Evolutionary conservation across 2,888 invertebrate genomes (phyloP), one percentile per base, ranked within the genome.

Genomic region (Leucophora obtusa): DNA sequence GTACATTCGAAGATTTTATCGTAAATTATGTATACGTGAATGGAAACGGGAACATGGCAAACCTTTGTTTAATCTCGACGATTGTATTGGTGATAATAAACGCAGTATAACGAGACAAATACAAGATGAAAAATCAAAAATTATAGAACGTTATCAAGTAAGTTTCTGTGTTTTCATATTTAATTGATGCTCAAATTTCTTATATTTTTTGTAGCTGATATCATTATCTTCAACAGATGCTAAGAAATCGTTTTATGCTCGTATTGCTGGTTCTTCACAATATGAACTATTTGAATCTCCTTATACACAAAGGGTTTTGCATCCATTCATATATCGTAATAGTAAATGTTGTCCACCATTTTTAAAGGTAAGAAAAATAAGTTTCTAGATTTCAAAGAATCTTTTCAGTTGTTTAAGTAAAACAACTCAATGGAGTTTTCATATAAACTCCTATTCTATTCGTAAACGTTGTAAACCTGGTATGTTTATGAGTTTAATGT

Each of bases 271-370:
- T 0, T 88, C 89, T 76, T 89, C 90, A 28, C 92, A 92, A 80
- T 90, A 92, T 21, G 89, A 92, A 54, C 87, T 92, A 14, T 93
- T 95, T 86, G 92, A 94, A 73, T 95, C 95, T 35, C 92, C 94
- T 0, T 93, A 94, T 87, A 94, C 94, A 6, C 93, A 93, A 82
- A 93, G 94, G 68, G 89, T 93, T 69, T 92, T 98, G 72, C 95
- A 96, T 89, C 97, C 97, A 0, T 97, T 94, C 89, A 97, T 98
- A 83, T 92, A 95, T 82, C 91, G 96, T 84, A 96, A 97, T 87
- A 87, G 89, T 8, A 91, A 92, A 79, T 92, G 93, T 17, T 90
- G 87, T 60, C 96, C 97, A 0, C 88, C 92, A 0, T 97, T 96
- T 94, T 88, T 97, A 60, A 91, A 91, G 83, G 89, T 97, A 59